Evolutionary conservation across 1,140 invertebrate genomes (phyloP).

Genomic region (Stenopsyche tienmushanensis): DNA sequence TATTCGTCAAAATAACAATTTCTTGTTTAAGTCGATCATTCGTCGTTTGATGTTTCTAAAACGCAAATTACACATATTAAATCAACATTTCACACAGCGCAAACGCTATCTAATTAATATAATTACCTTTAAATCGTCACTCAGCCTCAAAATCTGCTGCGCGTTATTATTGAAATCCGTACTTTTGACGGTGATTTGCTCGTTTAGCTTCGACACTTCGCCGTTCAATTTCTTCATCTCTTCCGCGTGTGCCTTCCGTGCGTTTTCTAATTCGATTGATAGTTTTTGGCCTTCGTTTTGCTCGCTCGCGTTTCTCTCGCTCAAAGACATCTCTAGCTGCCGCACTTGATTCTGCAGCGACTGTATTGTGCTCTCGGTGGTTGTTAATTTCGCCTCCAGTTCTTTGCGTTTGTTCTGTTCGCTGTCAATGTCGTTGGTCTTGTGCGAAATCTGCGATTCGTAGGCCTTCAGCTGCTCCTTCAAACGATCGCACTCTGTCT

Average conservation of each 20-base stretch:
- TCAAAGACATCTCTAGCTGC: conserved; percentile 45
- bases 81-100: too few species aligned
- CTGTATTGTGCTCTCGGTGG: conserved; percentile 48
- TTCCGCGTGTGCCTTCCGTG: conserved; percentile 45
- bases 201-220: conserved; percentile 48
- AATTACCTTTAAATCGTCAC: conserved; percentile 51
- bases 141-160: conserved; percentile 47
- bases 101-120: too few species aligned
- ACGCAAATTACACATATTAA: background rate
- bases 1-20: conserved; percentile 23
- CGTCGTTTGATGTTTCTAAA: conserved; percentile 28
- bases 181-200: conserved; percentile 48
- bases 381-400: conserved; percentile 48
- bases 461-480: conserved; percentile 49
- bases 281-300: conserved; percentile 50
- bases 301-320: conserved; percentile 46
- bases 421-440: conserved; percentile 53
- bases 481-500: conserved; percentile 47
- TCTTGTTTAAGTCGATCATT: conserved; percentile 31
- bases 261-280: conserved; percentile 49
- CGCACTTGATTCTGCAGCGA: conserved; percentile 51
- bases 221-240: conserved; percentile 45
- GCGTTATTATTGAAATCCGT: conserved; percentile 49
- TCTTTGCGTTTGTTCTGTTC: conserved; percentile 53
- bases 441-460: conserved; percentile 50